Evolutionary conservation across 2,113 vertebrate species (phyloP).

Genomic region (Dipodomys merriami): DNA sequence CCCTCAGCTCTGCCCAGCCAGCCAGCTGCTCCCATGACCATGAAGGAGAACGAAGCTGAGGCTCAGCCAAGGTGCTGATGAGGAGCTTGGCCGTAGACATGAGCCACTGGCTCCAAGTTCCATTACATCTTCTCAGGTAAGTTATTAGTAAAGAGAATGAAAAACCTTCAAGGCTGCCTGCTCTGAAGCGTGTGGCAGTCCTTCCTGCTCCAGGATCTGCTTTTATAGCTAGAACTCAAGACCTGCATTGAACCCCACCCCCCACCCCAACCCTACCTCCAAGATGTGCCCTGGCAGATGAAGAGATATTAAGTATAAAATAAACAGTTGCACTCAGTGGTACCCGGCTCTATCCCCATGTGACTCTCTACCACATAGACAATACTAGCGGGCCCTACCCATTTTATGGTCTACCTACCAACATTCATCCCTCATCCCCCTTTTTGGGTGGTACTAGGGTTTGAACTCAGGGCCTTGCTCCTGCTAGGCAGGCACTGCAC

Average conservation of each 20-base stretch:
- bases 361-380: neutral
- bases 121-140: neutral
- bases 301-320: neutral
- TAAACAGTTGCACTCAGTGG: neutral
- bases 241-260: neutral
- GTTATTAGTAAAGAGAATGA: neutral
- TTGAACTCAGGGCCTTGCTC: too few species aligned
- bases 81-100: too few species aligned
- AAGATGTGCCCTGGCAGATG: too few species aligned
- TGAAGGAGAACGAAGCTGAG: too few species aligned
- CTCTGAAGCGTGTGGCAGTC: neutral
- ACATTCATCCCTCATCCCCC: neutral
- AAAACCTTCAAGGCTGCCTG: neutral
- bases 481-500: too few species aligned
- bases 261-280: too few species aligned
- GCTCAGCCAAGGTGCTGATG: neutral
- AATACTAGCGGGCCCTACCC: neutral
- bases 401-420: neutral
- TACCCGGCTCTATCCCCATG: neutral
- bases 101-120: too few species aligned
- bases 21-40: rapidly evolving
- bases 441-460: too few species aligned
- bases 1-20: rapidly evolving
- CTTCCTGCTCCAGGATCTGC: neutral
- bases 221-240: neutral